A percentile compares a stretch with the other conserved stretches of the same genome.
These are phyloP conservation scores for Hemichromis elongatus DNA, from an alignment of 2,113 vertebrate species.

Conservation along the genomic window DNA sequence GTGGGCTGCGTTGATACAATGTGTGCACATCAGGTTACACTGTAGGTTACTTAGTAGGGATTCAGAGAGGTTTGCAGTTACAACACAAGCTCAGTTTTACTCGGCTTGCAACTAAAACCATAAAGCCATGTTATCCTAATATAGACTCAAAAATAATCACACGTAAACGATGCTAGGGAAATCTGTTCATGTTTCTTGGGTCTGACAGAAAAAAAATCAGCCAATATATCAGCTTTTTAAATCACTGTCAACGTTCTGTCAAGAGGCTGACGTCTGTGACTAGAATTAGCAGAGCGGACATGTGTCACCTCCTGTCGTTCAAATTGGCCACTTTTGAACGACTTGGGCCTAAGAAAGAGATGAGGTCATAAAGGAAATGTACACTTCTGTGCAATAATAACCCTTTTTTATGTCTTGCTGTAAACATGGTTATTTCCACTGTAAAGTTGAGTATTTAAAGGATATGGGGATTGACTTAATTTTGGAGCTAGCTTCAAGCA, in stretches of 20 bases:
- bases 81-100: neutral
- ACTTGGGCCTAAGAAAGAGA: neutral
- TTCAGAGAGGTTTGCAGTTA: neutral
- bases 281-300: neutral
- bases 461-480: accelerated
- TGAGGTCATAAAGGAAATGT: accelerated
- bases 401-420: neutral
- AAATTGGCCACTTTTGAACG: neutral
- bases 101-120: neutral
- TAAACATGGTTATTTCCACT: neutral
- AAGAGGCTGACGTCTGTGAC: neutral
- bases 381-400: neutral
- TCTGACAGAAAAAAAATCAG: neutral
- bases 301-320: accelerated
- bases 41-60: neutral
- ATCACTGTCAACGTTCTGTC: neutral
- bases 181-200: neutral
- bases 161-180: neutral
- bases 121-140: neutral
- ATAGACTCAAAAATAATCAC: neutral
- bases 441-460: neutral
- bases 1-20: neutral
- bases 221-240: neutral
- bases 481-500: neutral
- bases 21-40: neutral